Evolutionary conservation across 1,140 invertebrate genomes (phyloP), one percentile per base, ranked within the genome.

Genomic region (Habropoda laboriosa): DNA sequence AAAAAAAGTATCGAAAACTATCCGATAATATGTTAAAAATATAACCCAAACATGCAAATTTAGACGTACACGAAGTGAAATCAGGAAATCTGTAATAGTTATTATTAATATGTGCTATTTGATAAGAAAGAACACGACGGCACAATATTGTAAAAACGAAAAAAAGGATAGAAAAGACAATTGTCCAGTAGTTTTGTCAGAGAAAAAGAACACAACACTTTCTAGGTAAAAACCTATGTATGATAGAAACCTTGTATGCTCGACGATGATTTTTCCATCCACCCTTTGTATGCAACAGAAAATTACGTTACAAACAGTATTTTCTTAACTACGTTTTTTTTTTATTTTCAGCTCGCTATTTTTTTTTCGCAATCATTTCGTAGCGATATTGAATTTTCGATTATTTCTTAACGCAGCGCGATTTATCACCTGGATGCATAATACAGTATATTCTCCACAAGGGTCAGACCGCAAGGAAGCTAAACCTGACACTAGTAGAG

Each of bases 201-300:
- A n/a, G n/a, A n/a, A 57, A 60, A 12, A 24, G 18, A 66, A 55
- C 64, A 79, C 75, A 61, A 55, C 83, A 86, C 55, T 40, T n/a
- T 75, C 21, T 47, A 72, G 13, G 3, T 42, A 82, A n/a, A 27
- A 53, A 42, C 63, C 45, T 51, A 47, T 63, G 55, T 32, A 61
- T 55, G 35, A 57, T 86, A 86, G 57, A 82, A 80, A 86, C 85
- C 85, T 86, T 86, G 77, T 47, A 53, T 73, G 60, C 45, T 7
- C 42, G 75, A 64, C 40, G 79, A 80, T 55, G 58, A 12, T 35
- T 68, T 85, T 80, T n/a, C 80, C 85, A 77, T 82, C 67, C 80
- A 80, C 35, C 74, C 85, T 86, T 86, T n/a, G 53, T 85, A 82
- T 86, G 75, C 42, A 82, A 84, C 71, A 86, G 35, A 81, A 85